phyloP scores from a whole-genome alignment of 2,888 invertebrate species.

The Dryadula phaetusa region DNA sequence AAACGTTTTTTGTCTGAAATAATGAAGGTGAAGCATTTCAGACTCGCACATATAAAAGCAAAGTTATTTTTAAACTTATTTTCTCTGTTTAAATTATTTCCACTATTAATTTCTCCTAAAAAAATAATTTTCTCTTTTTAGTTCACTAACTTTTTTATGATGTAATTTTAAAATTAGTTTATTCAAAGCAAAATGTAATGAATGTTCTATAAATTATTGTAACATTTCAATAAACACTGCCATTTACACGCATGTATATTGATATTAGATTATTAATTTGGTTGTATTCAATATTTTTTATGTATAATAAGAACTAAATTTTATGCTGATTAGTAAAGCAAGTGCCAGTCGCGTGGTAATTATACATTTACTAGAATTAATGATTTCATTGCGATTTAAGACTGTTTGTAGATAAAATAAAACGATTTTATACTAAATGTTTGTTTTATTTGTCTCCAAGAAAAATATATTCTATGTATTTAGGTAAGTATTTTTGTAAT shows the following conservation, averaged over 20 bases:
- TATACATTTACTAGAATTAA: neutral
- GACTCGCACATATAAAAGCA: too few relatives aligned
- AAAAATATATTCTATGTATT: neutral
- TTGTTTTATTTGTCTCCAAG: constrained; percentile 21
- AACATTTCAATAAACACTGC: neutral
- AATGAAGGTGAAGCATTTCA: too few relatives aligned
- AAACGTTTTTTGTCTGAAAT: too few relatives aligned
- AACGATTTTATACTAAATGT: constrained; percentile 4
- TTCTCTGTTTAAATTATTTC: too few relatives aligned
- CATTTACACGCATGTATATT: neutral
- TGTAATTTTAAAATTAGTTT: too few relatives aligned
- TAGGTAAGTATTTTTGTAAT: too few relatives aligned
- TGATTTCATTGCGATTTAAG: constrained; percentile 10
- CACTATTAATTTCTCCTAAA: too few relatives aligned
- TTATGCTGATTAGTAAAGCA: neutral
- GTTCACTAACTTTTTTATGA: too few relatives aligned
- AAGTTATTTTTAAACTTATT: too few relatives aligned
- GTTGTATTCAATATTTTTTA: neutral
- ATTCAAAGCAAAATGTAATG: too few relatives aligned
- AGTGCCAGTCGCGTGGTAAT: neutral
- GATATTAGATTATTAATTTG: neutral
- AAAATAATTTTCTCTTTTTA: too few relatives aligned
- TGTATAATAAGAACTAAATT: neutral
- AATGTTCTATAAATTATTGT: neutral
- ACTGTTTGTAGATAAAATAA: constrained; percentile 27